A percentile compares a stretch with the other conserved stretches of the same genome.
phyloP scores from a whole-genome alignment of 2,888 invertebrate genomes.

The Poecilobothrus nobilitatus region DNA sequence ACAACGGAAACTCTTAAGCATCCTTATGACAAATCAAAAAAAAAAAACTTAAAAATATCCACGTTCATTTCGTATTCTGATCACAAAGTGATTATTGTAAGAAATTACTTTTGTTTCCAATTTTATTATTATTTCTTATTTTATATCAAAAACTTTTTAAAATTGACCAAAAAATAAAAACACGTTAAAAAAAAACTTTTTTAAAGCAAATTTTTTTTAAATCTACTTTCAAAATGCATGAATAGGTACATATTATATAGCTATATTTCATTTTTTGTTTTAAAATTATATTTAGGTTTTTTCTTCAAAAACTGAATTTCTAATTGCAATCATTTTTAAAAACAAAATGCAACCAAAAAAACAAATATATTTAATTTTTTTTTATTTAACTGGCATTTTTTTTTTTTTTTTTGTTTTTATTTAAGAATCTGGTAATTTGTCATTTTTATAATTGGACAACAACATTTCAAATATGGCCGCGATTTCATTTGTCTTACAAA shows the following conservation, averaged over 20 bases:
- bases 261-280: too few species aligned
- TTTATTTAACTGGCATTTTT: not conserved
- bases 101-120: not conserved
- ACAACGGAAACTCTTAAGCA: too few species aligned
- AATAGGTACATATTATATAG: too few species aligned
- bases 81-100: not conserved
- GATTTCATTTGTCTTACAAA: not conserved
- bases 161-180: not conserved
- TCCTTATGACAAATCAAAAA: not conserved
- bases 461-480: constrained; percentile 10
- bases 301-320: too few species aligned
- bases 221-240: too few species aligned
- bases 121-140: constrained; percentile 3
- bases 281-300: too few species aligned
- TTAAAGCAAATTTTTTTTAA: too few species aligned
- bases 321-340: not conserved
- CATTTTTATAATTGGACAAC: constrained; percentile 11
- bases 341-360: not conserved
- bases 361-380: not conserved
- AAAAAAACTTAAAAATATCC: too few species aligned
- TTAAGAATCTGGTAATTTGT: constrained; percentile 10
- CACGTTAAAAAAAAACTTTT: too few species aligned
- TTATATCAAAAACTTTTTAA: not conserved
- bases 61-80: not conserved
- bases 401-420: not conserved